These are phyloP conservation scores for Campylomormyrus numenius DNA, from an alignment of 2,113 vertebrate genomes.

Conservation along the genomic window DNA sequence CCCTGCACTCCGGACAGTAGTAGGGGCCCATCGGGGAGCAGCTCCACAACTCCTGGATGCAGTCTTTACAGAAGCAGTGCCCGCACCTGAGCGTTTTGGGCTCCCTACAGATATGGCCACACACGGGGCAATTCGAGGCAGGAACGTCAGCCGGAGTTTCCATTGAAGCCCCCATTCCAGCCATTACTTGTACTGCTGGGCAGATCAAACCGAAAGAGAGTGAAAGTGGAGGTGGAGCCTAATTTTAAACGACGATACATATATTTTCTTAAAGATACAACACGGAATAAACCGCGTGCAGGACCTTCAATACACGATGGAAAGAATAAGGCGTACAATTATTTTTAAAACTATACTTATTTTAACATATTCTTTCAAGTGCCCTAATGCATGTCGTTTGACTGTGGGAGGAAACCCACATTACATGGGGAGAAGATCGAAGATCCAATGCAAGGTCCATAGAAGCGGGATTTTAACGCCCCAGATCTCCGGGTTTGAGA, in stretches of 20 bases:
- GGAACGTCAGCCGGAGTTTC: slow-evolving; percentile 21
- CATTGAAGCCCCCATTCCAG: slow-evolving; percentile 47
- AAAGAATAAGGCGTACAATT: background rate
- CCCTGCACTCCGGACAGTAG: slow-evolving; percentile 54
- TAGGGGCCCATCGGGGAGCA: slow-evolving; percentile 43
- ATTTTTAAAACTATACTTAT: background rate
- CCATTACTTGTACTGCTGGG: slow-evolving; percentile 4
- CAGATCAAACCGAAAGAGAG: slow-evolving; percentile 17
- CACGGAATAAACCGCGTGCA: background rate
- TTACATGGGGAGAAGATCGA: background rate
- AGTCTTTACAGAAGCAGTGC: slow-evolving; percentile 57
- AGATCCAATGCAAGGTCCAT: background rate
- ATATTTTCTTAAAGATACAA: slow-evolving; percentile 45
- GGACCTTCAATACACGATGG: background rate
- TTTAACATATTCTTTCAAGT: background rate
- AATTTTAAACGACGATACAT: slow-evolving; percentile 40
- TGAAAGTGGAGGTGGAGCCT: slow-evolving; percentile 31
- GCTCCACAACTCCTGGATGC: slow-evolving; percentile 61
- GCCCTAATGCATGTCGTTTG: background rate
- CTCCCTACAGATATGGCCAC: slow-evolving; percentile 32
- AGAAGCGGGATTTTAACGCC: background rate
- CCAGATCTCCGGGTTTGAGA: background rate
- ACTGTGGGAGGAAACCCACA: background rate
- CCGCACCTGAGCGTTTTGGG: slow-evolving; percentile 48
- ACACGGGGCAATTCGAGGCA: slow-evolving; percentile 40